A percentile compares a stretch with the other conserved stretches of the same genome.
phyloP scores from a whole-genome alignment of 2,888 invertebrate species.

The Aproaerema taeniolella region DNA sequence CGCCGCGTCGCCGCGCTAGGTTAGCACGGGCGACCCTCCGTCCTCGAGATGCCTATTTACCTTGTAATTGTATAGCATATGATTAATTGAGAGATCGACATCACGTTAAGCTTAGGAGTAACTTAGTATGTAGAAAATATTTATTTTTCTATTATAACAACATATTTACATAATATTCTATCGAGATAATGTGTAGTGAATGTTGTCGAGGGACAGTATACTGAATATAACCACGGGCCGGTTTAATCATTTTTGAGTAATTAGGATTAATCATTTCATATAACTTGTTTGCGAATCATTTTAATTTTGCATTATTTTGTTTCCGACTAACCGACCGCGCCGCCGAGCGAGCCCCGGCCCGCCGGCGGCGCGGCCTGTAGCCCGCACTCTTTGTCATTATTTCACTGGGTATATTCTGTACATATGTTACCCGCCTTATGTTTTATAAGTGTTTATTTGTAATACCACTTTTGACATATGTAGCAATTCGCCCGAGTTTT shows the following conservation, averaged over 20 bases:
- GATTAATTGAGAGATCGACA: slow-evolving; percentile 63
- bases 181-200: slow-evolving; percentile 77
- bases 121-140: slow-evolving; percentile 76
- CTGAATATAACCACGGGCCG: slow-evolving; percentile 42
- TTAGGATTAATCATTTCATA: slow-evolving; percentile 54
- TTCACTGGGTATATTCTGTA: slow-evolving; percentile 72
- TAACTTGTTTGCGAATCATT: slow-evolving; percentile 52
- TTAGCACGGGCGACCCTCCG: slow-evolving; percentile 63
- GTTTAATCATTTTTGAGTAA: slow-evolving; percentile 37
- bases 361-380: slow-evolving; percentile 19
- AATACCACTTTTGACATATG: slow-evolving; percentile 79
- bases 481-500: slow-evolving; percentile 74
- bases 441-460: slow-evolving; percentile 76
- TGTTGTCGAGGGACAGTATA: slow-evolving; percentile 70
- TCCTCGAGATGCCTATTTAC: slow-evolving; percentile 69
- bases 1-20: slow-evolving; percentile 33
- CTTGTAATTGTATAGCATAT: slow-evolving; percentile 54
- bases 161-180: slow-evolving; percentile 68
- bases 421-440: slow-evolving; percentile 75
- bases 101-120: slow-evolving; percentile 74
- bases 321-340: slow-evolving; percentile 25
- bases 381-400: slow-evolving; percentile 66
- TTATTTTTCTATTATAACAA: slow-evolving; percentile 71
- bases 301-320: slow-evolving; percentile 40
- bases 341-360: slow-evolving; percentile 14